phyloP scores from a whole-genome alignment of 1,140 invertebrate genomes.

The Ptiloglossa arizonensis region DNA sequence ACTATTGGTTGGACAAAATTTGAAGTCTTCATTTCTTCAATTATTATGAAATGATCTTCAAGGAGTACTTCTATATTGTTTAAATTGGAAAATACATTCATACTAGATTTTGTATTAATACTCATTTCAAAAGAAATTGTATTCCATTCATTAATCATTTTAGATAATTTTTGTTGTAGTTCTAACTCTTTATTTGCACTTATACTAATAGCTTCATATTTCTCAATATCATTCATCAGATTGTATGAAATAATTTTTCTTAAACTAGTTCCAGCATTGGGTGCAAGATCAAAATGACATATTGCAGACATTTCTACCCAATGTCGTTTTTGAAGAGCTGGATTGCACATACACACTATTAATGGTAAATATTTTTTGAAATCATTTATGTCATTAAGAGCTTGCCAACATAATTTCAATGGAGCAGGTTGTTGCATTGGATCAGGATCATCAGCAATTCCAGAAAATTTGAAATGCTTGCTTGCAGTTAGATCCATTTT shows the following conservation, averaged over 20 bases:
- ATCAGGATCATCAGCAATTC: conserved; percentile 83
- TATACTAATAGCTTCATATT: conserved; percentile 86
- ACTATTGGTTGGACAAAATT: conserved; percentile 87
- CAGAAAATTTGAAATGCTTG: conserved; percentile 78
- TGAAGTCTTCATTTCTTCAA: conserved; percentile 86
- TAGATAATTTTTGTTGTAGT: conserved; percentile 83
- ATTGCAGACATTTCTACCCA: conserved; percentile 88
- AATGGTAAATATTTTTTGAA: conserved; percentile 86
- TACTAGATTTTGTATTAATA: conserved; percentile 80
- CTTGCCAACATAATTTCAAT: conserved; percentile 83
- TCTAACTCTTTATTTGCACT: conserved; percentile 86
- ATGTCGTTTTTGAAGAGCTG: conserved; percentile 85
- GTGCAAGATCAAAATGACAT: conserved; percentile 85
- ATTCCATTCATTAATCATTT: conserved; percentile 86
- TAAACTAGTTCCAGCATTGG: conserved; percentile 85
- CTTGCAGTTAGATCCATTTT: conserved; percentile 81
- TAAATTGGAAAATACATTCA: conserved; percentile 81
- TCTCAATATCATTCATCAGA: conserved; percentile 84
- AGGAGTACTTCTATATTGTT: conserved; percentile 85
- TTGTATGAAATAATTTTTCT: conserved; percentile 84
- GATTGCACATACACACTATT: conserved; percentile 87
- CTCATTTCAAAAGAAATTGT: conserved; percentile 81
- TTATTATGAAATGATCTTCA: conserved; percentile 86
- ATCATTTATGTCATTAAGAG: conserved; percentile 82
- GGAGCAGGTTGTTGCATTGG: conserved; percentile 83